Evolutionary conservation across 2,113 vertebrate genomes (phyloP).

Genomic region (Callionymus lyra): DNA sequence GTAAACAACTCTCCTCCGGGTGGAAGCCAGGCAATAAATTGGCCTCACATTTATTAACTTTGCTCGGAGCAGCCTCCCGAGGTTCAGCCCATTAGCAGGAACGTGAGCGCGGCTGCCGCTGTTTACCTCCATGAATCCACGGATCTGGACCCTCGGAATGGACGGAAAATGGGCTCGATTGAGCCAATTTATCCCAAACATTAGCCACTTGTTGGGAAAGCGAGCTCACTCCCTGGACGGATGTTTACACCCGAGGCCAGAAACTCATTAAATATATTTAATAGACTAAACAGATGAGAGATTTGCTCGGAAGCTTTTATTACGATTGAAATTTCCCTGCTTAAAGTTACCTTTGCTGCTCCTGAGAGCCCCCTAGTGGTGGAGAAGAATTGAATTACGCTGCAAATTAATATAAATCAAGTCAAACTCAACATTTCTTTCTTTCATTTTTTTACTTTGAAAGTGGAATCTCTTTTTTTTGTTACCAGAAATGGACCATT

Average conservation of each 20-base stretch:
- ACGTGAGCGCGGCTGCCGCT: slow-evolving; percentile 1
- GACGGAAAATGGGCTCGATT: slow-evolving; percentile 7
- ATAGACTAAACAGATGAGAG: background rate
- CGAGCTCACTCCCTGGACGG: background rate
- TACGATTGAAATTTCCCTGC: background rate
- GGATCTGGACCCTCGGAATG: slow-evolving; percentile 1
- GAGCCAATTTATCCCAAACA: slow-evolving; percentile 14
- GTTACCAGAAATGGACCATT: too few relatives aligned
- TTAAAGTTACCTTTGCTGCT: background rate
- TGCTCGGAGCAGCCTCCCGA: slow-evolving; percentile 28
- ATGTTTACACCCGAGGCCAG: too few relatives aligned
- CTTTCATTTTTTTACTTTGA: too few relatives aligned
- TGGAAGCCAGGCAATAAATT: slow-evolving; percentile 32
- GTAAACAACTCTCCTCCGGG: slow-evolving; percentile 24
- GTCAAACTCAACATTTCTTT: too few relatives aligned
- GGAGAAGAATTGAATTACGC: too few relatives aligned
- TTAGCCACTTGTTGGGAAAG: background rate
- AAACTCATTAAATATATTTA: too few relatives aligned
- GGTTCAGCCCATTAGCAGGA: slow-evolving; percentile 36
- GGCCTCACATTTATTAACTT: slow-evolving; percentile 46
- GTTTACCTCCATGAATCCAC: slow-evolving; percentile 5
- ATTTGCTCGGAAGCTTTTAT: background rate
- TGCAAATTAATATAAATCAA: too few relatives aligned
- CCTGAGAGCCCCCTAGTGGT: too few relatives aligned
- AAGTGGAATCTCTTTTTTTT: too few relatives aligned